Conservation (phyloP, 2,888 invertebrate species). For the Hemithea aestivaria region DNA sequence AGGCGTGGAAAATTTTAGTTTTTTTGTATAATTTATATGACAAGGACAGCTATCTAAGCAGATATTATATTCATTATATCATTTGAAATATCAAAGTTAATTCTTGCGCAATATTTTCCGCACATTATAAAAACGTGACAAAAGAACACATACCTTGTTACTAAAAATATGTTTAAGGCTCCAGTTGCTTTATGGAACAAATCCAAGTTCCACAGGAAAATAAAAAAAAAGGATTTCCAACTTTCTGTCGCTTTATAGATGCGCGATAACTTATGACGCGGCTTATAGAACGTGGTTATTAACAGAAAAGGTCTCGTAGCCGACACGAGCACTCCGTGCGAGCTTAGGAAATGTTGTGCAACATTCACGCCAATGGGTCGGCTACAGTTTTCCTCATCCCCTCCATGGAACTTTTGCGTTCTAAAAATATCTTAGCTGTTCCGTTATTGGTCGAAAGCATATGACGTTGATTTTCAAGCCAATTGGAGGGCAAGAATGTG, state of each 20-base stretch:
- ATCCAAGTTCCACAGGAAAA: slow-evolving; percentile 33
- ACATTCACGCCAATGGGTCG: slow-evolving; percentile 40
- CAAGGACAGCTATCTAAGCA: background rate
- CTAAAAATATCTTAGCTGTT: slow-evolving; percentile 63
- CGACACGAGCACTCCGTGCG: slow-evolving; percentile 46
- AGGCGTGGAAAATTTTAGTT: too few species aligned
- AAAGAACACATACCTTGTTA: slow-evolving; percentile 44
- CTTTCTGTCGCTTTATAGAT: slow-evolving; percentile 10
- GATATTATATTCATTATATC: slow-evolving; percentile 1
- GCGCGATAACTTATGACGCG: slow-evolving; percentile 11
- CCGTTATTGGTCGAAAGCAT: slow-evolving; percentile 46
- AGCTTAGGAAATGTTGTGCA: slow-evolving; percentile 68
- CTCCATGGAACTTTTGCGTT: slow-evolving; percentile 49
- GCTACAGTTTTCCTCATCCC: slow-evolving; percentile 67
- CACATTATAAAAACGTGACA: background rate
- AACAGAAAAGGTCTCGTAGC: slow-evolving; percentile 15
- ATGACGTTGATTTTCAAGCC: slow-evolving; percentile 64
- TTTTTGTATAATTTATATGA: too few species aligned
- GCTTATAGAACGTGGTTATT: slow-evolving; percentile 9
- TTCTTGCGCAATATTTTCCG: slow-evolving; percentile 11
- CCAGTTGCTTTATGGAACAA: slow-evolving; percentile 31
- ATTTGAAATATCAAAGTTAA: slow-evolving; percentile 4
- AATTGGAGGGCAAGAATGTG: slow-evolving; percentile 40
- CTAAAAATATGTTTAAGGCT: slow-evolving; percentile 48
- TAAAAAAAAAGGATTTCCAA: slow-evolving; percentile 25